Conservation (phyloP, 2,888 invertebrate species). For the Agrochola litura region DNA sequence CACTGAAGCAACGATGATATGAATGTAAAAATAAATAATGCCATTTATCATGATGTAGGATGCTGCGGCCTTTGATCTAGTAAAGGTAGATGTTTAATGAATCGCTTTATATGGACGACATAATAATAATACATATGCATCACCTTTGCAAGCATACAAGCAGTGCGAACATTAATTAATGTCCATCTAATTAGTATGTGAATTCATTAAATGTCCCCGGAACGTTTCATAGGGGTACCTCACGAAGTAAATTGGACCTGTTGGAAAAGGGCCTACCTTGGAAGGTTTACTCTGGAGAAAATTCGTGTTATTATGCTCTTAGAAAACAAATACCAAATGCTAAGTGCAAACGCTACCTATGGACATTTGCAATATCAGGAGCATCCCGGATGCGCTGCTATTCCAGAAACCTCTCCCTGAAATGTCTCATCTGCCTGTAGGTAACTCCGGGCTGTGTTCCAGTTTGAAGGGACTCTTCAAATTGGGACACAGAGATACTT, state of each 20-base stretch:
- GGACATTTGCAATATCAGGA: not conserved
- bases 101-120: slow-evolving; percentile 43
- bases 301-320: no score
- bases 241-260: not conserved
- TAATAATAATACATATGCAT: slow-evolving; percentile 39
- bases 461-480: not conserved
- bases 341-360: no score
- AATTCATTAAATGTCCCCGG: slow-evolving; percentile 3
- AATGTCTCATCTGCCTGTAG: no score
- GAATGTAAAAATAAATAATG: slow-evolving; percentile 4
- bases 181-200: slow-evolving; percentile 12
- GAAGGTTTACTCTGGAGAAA: not conserved
- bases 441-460: not conserved
- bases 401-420: not conserved
- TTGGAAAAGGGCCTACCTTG: no score
- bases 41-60: slow-evolving; percentile 3
- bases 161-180: slow-evolving; percentile 32
- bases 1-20: no score
- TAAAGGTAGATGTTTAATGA: slow-evolving; percentile 27
- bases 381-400: not conserved
- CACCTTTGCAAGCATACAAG: not conserved
- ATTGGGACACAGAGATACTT: not conserved
- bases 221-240: not conserved
- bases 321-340: not conserved
- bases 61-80: slow-evolving; percentile 26